Percentiles rank a stretch among this genome's conserved stretches.
phyloP scores from a whole-genome alignment of 92 coral and sea anemone species.

The Phymanthus crucifer region DNA sequence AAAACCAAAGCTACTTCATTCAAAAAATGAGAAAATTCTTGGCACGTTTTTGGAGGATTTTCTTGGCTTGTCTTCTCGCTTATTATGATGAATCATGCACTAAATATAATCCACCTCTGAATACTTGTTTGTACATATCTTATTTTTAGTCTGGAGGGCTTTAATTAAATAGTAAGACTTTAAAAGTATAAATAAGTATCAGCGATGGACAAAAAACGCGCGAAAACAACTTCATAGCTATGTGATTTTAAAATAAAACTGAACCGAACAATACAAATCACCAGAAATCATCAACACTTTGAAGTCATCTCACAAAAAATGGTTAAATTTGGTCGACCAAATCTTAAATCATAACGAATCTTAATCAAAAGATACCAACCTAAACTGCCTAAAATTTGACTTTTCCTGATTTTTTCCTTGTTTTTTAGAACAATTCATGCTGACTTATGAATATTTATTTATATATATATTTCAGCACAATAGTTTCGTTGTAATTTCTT shows the following conservation, averaged over 20 bases:
- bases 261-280: neutral
- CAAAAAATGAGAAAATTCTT: neutral
- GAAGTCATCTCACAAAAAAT: neutral
- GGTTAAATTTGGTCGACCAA: neutral
- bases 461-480: neutral
- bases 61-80: no score
- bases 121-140: neutral
- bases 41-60: neutral
- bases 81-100: neutral
- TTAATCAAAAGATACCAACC: neutral
- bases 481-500: neutral
- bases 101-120: neutral
- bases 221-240: neutral
- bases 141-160: neutral
- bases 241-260: neutral
- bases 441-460: neutral
- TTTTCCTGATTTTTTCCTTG: neutral
- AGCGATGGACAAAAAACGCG: neutral
- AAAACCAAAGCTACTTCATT: neutral
- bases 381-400: neutral
- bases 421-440: neutral
- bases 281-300: constrained; percentile 2
- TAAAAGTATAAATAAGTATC: neutral
- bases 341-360: no score
- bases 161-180: neutral